phyloP scores from a whole-genome alignment of 2,113 vertebrate genomes.

The Petroica traversi region DNA sequence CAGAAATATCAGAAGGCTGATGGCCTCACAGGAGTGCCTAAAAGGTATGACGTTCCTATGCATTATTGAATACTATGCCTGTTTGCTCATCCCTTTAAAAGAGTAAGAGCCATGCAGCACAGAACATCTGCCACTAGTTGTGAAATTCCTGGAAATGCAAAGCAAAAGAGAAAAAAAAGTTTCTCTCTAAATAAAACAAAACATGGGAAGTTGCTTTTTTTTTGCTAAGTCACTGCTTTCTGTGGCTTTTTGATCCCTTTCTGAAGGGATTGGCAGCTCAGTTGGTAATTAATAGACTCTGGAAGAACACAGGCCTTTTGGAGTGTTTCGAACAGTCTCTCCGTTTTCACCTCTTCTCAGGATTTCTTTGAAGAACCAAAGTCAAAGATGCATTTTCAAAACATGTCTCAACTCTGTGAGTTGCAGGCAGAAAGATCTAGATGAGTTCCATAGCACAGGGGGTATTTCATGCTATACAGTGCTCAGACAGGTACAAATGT shows the following conservation, averaged over 20 bases:
- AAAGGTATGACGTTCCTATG: not conserved
- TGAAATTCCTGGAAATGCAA: slow-evolving; percentile 26
- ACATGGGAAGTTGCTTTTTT: not conserved
- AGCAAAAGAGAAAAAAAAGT: not conserved
- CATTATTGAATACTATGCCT: not conserved
- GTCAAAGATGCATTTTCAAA: slow-evolving; percentile 46
- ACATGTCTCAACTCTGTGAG: not conserved
- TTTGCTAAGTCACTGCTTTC: slow-evolving; percentile 58
- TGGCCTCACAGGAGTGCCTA: not conserved
- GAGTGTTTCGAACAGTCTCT: slow-evolving; percentile 23
- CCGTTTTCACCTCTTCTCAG: slow-evolving; percentile 15
- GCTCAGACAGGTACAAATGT: not conserved
- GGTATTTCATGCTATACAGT: not conserved
- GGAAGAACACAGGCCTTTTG: slow-evolving; percentile 37
- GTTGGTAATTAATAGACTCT: slow-evolving; percentile 36
- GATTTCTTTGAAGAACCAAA: slow-evolving; percentile 55
- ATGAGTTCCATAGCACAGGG: not conserved
- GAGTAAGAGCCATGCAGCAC: not conserved
- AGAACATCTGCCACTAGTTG: not conserved
- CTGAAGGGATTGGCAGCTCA: slow-evolving; percentile 47
- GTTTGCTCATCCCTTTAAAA: not conserved
- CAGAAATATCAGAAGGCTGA: slow-evolving; percentile 7
- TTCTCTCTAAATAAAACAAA: slow-evolving; percentile 22
- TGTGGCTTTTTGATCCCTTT: slow-evolving; percentile 54
- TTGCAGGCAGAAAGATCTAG: slow-evolving; percentile 4